phyloP scores from a whole-genome alignment of 2,797 vertebrate genomes.

The Centroberyx gerrardi region DNA sequence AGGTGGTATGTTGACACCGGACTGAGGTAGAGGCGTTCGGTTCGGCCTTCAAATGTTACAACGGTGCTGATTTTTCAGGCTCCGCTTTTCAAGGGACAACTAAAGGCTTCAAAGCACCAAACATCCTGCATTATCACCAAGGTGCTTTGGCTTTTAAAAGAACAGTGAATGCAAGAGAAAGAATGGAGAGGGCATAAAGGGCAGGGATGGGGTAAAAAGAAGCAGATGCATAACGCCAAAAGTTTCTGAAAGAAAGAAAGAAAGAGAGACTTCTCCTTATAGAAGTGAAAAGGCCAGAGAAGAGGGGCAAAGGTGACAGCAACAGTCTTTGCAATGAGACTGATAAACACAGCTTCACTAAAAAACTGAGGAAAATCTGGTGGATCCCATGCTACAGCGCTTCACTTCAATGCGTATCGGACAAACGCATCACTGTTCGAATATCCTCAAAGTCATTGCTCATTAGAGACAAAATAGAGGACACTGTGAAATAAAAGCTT shows the following conservation, averaged over 20 bases:
- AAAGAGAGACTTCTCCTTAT: background rate
- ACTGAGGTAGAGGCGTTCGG: background rate
- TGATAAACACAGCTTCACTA: too few relatives aligned
- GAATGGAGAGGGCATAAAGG: background rate
- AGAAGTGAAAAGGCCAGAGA: too few relatives aligned
- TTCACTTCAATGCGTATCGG: too few relatives aligned
- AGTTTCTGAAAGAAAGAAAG: background rate
- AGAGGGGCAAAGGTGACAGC: too few relatives aligned
- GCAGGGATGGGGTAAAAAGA: background rate
- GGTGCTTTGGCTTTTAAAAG: too few relatives aligned
- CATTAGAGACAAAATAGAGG: background rate
- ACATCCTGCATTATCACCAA: too few relatives aligned
- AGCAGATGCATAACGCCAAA: background rate
- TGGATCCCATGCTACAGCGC: too few relatives aligned
- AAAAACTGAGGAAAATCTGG: too few relatives aligned
- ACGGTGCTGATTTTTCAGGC: background rate
- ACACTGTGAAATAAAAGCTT: background rate
- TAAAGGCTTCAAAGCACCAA: too few relatives aligned
- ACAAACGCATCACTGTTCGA: background rate
- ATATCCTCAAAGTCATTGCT: constrained; percentile 27
- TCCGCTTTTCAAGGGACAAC: too few relatives aligned
- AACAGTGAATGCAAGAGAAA: background rate
- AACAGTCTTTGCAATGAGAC: too few relatives aligned
- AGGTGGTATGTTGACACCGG: constrained; percentile 6
- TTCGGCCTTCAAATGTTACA: background rate